Percentiles rank a stretch among this genome's conserved stretches.
phyloP scores from a whole-genome alignment of 2,888 invertebrate species.

The Eupithecia vulgata region DNA sequence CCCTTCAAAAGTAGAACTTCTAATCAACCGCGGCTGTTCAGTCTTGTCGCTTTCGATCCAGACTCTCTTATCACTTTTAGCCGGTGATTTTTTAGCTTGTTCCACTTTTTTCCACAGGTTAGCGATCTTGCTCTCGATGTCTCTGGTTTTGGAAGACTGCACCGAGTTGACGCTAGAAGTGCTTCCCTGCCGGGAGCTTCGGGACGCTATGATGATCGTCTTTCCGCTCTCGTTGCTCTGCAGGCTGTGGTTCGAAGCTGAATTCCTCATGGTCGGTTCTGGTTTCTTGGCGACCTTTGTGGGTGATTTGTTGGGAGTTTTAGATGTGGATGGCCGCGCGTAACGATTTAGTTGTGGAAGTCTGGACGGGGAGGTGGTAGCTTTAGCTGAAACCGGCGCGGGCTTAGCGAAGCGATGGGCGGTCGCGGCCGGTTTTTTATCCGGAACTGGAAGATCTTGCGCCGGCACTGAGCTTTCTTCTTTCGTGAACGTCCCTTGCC shows the following conservation, averaged over 20 bases:
- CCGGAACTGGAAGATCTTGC: constrained; percentile 68
- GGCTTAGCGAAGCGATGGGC: constrained; percentile 55
- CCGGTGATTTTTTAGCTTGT: constrained; percentile 85
- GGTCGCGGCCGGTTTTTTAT: constrained; percentile 54
- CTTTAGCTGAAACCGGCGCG: constrained; percentile 59
- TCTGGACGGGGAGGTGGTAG: constrained; percentile 76
- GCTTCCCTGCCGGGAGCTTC: constrained; percentile 71
- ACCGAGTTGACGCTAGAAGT: constrained; percentile 86
- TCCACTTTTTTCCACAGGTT: constrained; percentile 92
- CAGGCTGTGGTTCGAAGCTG: constrained; percentile 83
- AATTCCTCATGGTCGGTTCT: constrained; percentile 74
- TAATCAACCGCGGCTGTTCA: constrained; percentile 76
- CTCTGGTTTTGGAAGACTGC: constrained; percentile 84
- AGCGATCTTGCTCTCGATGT: constrained; percentile 91
- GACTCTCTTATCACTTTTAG: constrained; percentile 84
- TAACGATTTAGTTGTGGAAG: constrained; percentile 67
- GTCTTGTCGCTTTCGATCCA: constrained; percentile 82
- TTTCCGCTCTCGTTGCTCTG: constrained; percentile 81
- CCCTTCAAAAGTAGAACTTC: constrained; percentile 88
- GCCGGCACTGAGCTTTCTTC: constrained; percentile 86
- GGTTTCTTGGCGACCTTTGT: constrained; percentile 55
- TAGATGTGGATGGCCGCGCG: constrained; percentile 59
- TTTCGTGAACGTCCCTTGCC: constrained; percentile 97
- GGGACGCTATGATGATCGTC: constrained; percentile 70
- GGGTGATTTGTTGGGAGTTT: constrained; percentile 56